Conservation (phyloP, 64 coral and sea anemone species). For the Montipora sp. region DNA sequence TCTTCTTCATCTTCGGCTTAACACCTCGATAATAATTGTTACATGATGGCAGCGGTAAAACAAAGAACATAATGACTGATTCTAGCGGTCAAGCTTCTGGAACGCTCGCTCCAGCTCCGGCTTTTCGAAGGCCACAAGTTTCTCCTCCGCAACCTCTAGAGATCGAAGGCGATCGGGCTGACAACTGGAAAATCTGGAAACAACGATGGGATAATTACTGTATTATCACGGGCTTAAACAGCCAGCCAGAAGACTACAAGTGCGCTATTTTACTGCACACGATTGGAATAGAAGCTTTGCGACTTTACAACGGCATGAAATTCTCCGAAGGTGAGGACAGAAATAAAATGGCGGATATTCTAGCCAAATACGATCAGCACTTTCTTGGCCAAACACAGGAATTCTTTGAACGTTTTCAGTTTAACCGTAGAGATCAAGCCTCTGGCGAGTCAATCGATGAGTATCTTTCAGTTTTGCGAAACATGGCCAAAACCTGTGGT, state of each 20-base stretch:
- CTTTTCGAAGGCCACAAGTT: no score
- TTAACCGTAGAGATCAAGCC: constrained; percentile 29
- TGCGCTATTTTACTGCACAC: constrained; percentile 21
- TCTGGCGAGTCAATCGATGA: background rate
- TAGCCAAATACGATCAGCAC: constrained; percentile 52
- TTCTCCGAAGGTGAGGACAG: constrained; percentile 10
- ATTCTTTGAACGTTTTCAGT: constrained; percentile 17
- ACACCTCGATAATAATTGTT: no score
- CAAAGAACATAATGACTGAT: no score
- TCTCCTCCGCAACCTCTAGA: no score
- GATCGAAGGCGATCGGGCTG: background rate
- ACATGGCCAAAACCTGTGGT: no score
- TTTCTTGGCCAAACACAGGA: constrained; percentile 55
- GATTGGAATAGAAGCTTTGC: constrained; percentile 22
- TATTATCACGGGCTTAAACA: background rate
- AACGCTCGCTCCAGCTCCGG: no score
- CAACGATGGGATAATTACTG: constrained; percentile 52
- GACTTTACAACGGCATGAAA: constrained; percentile 55
- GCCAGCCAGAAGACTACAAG: constrained; percentile 18
- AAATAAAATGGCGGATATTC: constrained; percentile 25
- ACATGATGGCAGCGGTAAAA: no score
- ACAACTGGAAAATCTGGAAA: constrained; percentile 51
- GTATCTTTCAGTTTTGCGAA: no score
- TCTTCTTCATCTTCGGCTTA: no score
- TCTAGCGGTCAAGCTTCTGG: no score